Percentiles rank a stretch among this genome's conserved stretches.
Evolutionary conservation across 30 jellyfish, hydroid and myxozoan genomes (phyloP).

Genomic region (Turritopsis rubra): DNA sequence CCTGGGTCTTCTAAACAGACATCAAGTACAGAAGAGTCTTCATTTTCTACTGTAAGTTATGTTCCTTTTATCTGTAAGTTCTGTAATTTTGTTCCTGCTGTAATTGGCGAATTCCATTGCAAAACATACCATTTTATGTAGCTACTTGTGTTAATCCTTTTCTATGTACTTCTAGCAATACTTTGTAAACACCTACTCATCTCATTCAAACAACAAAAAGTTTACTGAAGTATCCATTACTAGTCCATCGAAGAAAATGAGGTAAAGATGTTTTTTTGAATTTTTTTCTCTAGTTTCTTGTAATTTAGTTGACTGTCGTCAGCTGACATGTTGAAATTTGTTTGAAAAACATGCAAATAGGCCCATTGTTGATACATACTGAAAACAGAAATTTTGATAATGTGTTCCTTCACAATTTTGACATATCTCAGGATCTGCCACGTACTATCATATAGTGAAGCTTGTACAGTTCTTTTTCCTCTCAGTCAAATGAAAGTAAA

Average conservation of each 20-base stretch:
- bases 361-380: no score
- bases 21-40: neutral
- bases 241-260: neutral
- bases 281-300: neutral
- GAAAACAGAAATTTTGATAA: no score
- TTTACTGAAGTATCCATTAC: neutral
- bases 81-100: no score
- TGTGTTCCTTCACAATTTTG: no score
- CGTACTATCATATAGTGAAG: neutral
- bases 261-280: no score
- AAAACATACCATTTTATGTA: no score
- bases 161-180: neutral
- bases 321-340: no score
- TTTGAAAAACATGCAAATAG: no score
- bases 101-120: neutral
- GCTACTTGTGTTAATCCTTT: no score
- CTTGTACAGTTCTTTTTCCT: neutral
- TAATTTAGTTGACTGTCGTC: no score
- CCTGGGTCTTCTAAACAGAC: neutral
- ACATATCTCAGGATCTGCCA: no score
- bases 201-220: neutral
- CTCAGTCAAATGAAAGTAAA: slow-evolving; percentile 5
- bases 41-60: neutral
- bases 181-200: no score
- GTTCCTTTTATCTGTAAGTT: neutral